A percentile compares a stretch with the other conserved stretches of the same genome.
These are phyloP conservation scores for Delphinapterus leucas DNA, from an alignment of 2,113 vertebrate genomes.

Conservation along the genomic window DNA sequence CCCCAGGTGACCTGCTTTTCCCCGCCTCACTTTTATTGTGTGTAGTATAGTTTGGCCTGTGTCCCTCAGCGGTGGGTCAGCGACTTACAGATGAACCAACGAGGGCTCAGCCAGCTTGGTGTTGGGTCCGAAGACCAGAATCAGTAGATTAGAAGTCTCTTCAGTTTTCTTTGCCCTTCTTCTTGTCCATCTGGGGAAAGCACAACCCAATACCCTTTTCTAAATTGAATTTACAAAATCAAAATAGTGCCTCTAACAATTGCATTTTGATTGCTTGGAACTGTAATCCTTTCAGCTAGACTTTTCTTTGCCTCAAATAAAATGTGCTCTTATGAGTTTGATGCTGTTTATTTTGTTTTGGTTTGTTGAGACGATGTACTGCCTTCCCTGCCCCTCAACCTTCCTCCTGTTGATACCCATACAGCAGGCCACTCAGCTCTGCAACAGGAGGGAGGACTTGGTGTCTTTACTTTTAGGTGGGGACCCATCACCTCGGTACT, in stretches of 20 bases:
- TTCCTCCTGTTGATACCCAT: background rate
- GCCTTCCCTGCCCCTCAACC: background rate
- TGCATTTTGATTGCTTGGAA: background rate
- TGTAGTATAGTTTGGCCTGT: background rate
- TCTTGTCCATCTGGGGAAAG: background rate
- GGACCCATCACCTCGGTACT: background rate
- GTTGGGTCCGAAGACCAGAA: background rate
- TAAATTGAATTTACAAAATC: background rate
- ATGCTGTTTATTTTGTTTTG: background rate
- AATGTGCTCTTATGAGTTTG: conserved; percentile 50
- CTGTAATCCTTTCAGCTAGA: background rate
- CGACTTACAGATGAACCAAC: no score
- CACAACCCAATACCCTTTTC: background rate
- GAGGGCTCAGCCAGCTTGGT: background rate
- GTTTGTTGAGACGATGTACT: background rate
- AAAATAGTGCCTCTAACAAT: conserved; percentile 13
- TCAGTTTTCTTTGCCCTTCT: background rate
- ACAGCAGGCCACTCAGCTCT: background rate
- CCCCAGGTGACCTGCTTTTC: background rate
- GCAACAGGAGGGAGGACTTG: background rate
- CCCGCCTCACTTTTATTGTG: background rate
- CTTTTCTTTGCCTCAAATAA: conserved; percentile 62
- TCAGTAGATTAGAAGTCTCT: background rate
- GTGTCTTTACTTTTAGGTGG: background rate
- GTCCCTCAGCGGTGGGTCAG: background rate